These are phyloP conservation scores for Bombus soroeensis DNA, from an alignment of 1,140 invertebrate genomes.

Conservation along the genomic window DNA sequence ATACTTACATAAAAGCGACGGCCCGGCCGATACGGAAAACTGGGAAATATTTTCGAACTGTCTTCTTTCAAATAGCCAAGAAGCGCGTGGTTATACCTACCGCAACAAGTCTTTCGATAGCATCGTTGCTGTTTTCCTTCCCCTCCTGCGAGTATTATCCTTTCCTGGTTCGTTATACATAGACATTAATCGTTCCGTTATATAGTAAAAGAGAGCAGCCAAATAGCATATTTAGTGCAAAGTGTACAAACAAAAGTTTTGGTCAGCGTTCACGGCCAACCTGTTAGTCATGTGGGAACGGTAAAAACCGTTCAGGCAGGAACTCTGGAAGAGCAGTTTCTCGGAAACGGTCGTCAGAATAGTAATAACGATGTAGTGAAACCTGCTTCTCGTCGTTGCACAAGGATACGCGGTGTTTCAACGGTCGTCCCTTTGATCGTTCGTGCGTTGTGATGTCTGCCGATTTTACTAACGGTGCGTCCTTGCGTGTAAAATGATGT, in stretches of 20 bases:
- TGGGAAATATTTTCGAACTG: neutral
- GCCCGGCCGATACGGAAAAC: too few species aligned
- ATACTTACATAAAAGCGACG: neutral
- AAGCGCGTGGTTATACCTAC: neutral
- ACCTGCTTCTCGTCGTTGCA: neutral
- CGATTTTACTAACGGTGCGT: conserved; percentile 18
- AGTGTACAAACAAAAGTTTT: conserved; percentile 21
- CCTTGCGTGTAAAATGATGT: neutral
- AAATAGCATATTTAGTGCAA: neutral
- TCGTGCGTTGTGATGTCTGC: conserved; percentile 1
- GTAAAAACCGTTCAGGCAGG: conserved; percentile 42
- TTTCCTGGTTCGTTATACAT: neutral
- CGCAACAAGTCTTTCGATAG: conserved; percentile 11
- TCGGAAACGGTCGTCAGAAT: conserved; percentile 32
- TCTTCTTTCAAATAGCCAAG: too few species aligned
- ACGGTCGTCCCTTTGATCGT: conserved; percentile 21
- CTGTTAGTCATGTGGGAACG: conserved; percentile 48
- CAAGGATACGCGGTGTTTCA: conserved; percentile 27
- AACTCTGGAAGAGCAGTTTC: conserved; percentile 50
- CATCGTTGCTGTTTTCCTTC: neutral
- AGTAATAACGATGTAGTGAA: conserved; percentile 26
- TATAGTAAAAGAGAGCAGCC: neutral
- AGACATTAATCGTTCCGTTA: neutral
- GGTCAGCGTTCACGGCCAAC: conserved; percentile 26
- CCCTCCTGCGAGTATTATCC: neutral